Percentiles rank a stretch among this genome's conserved stretches.
These are phyloP conservation scores for Nasonia oneida DNA, from an alignment of 2,888 invertebrate species.

Conservation along the genomic window DNA sequence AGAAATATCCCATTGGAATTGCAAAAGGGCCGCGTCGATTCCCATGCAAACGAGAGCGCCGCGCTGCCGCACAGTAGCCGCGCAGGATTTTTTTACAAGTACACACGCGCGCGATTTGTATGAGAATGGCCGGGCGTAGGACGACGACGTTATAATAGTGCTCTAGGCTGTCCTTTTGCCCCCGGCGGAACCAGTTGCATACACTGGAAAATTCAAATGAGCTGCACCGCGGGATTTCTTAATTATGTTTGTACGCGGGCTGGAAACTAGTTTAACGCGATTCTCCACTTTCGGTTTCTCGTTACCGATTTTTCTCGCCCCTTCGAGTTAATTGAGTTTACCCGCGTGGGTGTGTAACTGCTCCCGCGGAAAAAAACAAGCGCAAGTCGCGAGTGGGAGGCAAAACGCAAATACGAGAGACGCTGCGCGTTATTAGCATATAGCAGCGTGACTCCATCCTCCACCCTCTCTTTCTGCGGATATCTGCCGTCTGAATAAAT, in stretches of 20 bases:
- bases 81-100: background rate
- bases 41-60: constrained; percentile 45
- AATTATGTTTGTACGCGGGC: constrained; percentile 42
- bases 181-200: constrained; percentile 39
- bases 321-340: background rate
- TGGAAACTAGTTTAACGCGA: constrained; percentile 45
- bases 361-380: background rate
- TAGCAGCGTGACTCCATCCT: constrained; percentile 76
- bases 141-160: constrained; percentile 24
- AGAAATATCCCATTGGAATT: constrained; percentile 71
- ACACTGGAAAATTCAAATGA: constrained; percentile 53
- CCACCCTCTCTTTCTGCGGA: no score
- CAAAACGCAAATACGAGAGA: constrained; percentile 43
- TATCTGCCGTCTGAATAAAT: constrained; percentile 76
- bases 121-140: constrained; percentile 49
- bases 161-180: background rate
- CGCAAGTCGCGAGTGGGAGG: constrained; percentile 40
- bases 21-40: constrained; percentile 64
- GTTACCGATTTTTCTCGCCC: background rate
- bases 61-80: background rate
- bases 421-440: constrained; percentile 73
- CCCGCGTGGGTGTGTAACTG: background rate
- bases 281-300: constrained; percentile 15
- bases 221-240: constrained; percentile 44
- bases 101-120: constrained; percentile 39